Evolutionary conservation across 2,113 vertebrate species (phyloP), one percentile per base, ranked within the genome.

Genomic region (Platysteira castanea): DNA sequence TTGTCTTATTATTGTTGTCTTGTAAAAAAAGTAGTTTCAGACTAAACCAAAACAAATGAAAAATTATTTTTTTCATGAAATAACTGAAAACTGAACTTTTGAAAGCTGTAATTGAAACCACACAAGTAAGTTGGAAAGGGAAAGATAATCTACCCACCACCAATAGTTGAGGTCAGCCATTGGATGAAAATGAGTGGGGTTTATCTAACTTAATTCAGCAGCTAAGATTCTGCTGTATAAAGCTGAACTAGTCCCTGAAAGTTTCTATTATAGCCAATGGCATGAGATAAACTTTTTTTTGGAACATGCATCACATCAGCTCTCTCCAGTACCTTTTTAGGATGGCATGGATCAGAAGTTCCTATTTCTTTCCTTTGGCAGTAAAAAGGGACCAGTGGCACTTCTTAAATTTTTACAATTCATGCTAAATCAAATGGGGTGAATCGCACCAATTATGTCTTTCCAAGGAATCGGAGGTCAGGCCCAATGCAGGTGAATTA

Each of bases 1-100:
- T 93, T 96, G 49, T 76, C 49, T 65, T 94, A 49, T 90, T 95
- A 91, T 93, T 95, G 74, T 91, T 88, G 54, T 81, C 63, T 86
- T 67, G 44, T 80, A 86, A 89, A 95, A 90, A 83, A 70, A 20
- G 52, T 70, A 67, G 33, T 70, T 95, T 95, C 86, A 81, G 86
- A 90, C 39, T 89, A 70, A 96, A 86, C 59, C 68, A 95, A 95
- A 95, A 92, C 82, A 95, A 97, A 85, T 27, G 7, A 94, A 75
- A 84, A 60, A 41, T 9, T 30, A 7, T 27, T 79, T 73, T 95
- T 95, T 88, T 76, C 54, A 80, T 90, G 59, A 89, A 92, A 84
- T 85, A 85, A 89, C 71, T 87, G 33, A 84, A 93, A 93, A 84
- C 35, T 10, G 21, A 93, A 81, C 76, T 87, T 95, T 54, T 95